Base-by-base conservation (phyloP, 2,888 invertebrate genomes). In the Melinaea menophilus region DNA sequence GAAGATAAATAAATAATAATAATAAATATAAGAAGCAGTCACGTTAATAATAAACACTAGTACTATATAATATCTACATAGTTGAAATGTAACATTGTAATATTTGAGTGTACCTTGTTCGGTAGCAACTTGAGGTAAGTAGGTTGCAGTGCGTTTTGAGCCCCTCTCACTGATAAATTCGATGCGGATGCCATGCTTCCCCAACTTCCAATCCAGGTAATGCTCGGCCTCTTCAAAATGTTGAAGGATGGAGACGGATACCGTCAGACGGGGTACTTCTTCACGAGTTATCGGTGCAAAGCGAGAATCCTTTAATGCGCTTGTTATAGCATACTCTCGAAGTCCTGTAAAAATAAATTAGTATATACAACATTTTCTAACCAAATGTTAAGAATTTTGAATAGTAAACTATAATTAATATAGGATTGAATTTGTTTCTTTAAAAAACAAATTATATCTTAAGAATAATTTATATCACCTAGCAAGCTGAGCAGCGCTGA, bases 191-290 rank as follows among this genome's bases (percentile, higher is more conserved):
- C 99, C 99, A 85, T 99, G 99, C 63, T 95, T 93, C 58, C 99
- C 99, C 66, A 98, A 94, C 92, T 97, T 96, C 99, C 99, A 99
- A 88, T 99, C 99, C 71, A 98, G 92, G 87, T 97, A 99, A 82
- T 99, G 96, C 64, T 93, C 93, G 0, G 97, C 99, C 79, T 98
- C 98, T 89, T 99, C 99, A 85, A 99, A 99, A 84, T 99, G 92
- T 81, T 97, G 95, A 74, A 99, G 93, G 79, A 99, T 96, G 46
- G 99, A 99, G 69, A 99, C 99, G 34, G 98, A 98, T 58, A 98
- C 98, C 70, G 97, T 96, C 71, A 99, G 93, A 75, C 96, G 95
- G 1, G 97, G 94, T 75, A 99, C 94, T 89, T 99, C 99, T 60
- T 99, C 98, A 69, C 96, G 93, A 9, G 95, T 95, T 71, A 99